Evolutionary conservation across 2,797 vertebrate species (phyloP).

Genomic region (Xenentodon cancila): DNA sequence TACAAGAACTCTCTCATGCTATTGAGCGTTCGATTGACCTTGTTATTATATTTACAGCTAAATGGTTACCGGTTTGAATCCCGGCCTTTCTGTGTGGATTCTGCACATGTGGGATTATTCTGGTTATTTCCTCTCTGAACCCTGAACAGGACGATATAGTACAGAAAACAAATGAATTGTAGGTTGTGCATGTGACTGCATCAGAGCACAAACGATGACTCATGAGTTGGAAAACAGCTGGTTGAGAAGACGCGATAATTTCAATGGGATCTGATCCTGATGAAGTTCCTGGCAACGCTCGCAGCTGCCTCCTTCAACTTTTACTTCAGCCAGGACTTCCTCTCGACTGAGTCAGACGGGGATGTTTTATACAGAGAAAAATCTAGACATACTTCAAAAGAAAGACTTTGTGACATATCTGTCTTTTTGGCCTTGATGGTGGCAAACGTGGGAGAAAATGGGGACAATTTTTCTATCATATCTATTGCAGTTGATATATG

Average conservation of each 20-base stretch:
- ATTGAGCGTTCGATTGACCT: too few species aligned
- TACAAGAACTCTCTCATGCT: too few species aligned
- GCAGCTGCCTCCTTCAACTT: constrained; percentile 45
- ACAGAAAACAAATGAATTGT: too few species aligned
- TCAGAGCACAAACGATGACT: neutral
- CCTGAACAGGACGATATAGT: too few species aligned
- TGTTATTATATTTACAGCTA: too few species aligned
- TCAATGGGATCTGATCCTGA: constrained; percentile 22
- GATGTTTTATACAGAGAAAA: neutral
- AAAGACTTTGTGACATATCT: too few species aligned
- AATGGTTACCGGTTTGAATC: too few species aligned
- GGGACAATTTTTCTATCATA: neutral
- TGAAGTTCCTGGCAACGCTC: constrained; percentile 10
- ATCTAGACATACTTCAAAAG: neutral
- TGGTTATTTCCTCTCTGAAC: too few species aligned
- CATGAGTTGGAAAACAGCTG: constrained; percentile 2
- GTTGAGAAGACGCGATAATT: constrained; percentile 16
- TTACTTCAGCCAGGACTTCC: constrained; percentile 8
- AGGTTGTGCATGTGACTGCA: constrained; percentile 5
- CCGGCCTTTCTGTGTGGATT: too few species aligned
- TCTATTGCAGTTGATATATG: neutral
- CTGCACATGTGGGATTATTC: too few species aligned
- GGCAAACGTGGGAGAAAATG: neutral
- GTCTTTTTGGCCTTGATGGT: neutral
- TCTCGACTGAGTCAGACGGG: constrained; percentile 8